Evolutionary conservation across 2,113 vertebrate species (phyloP).

Genomic region (Leiothrix lutea): DNA sequence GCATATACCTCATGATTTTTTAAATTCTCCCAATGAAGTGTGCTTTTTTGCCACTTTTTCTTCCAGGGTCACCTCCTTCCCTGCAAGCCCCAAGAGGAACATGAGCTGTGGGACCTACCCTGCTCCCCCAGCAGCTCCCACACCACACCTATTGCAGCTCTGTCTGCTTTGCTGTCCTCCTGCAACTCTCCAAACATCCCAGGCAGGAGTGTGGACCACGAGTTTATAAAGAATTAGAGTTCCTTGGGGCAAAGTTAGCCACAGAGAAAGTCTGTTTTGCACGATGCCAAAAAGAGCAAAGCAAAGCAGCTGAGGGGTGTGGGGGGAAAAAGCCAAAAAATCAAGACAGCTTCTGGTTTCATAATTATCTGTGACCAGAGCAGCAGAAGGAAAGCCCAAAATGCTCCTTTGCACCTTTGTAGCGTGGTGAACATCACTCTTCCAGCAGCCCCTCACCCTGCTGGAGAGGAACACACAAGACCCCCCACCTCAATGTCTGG

Average conservation of each 20-base stretch:
- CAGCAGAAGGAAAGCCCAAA: neutral
- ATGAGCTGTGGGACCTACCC: neutral
- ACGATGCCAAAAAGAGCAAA: neutral
- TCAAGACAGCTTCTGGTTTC: neutral
- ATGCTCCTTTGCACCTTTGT: neutral
- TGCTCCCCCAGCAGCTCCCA: neutral
- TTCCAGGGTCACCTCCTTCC: neutral
- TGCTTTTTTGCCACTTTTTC: neutral
- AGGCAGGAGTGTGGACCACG: neutral
- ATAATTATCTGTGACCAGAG: neutral
- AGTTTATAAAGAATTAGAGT: neutral
- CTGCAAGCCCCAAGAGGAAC: neutral
- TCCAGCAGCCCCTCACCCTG: neutral
- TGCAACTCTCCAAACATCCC: neutral
- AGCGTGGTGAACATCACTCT: neutral
- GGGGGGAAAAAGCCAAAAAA: fast-evolving
- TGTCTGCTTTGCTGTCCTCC: neutral
- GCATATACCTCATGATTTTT: neutral
- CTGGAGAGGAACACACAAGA: fast-evolving
- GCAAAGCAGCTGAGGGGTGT: neutral
- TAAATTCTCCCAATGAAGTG: neutral
- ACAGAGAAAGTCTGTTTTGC: neutral
- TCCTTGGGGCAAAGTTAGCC: neutral
- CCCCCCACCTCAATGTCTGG: fast-evolving
- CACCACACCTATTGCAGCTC: neutral